phyloP scores from a whole-genome alignment of 2,888 invertebrate species.

The Ormyrus labotus region DNA sequence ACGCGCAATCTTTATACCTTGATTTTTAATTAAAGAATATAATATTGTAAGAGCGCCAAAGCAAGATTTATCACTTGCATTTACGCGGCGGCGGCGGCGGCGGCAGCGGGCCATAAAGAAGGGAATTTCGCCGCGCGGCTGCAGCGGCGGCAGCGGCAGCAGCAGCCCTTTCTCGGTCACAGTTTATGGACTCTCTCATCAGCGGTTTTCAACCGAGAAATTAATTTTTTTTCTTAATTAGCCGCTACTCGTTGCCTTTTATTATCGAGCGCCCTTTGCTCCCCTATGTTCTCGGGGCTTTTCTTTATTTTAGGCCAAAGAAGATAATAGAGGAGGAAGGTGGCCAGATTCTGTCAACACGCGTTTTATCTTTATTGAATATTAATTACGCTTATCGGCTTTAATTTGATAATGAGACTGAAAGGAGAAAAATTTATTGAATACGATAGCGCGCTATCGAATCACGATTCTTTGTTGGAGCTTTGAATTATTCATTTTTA shows the following conservation, averaged over 20 bases:
- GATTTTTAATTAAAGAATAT: constrained; percentile 71
- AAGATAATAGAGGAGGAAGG: background rate
- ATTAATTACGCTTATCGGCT: constrained; percentile 53
- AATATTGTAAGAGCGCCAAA: constrained; percentile 66
- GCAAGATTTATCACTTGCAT: constrained; percentile 65
- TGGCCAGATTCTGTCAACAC: constrained; percentile 45
- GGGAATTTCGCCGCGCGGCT: constrained; percentile 35
- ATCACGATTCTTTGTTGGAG: constrained; percentile 20
- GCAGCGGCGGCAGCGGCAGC: constrained; percentile 6
- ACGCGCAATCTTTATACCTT: constrained; percentile 64
- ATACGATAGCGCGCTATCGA: constrained; percentile 21
- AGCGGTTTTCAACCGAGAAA: constrained; percentile 50
- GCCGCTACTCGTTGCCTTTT: constrained; percentile 28
- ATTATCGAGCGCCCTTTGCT: constrained; percentile 15
- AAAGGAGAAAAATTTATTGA: constrained; percentile 45
- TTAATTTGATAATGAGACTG: constrained; percentile 32
- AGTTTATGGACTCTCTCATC: constrained; percentile 26
- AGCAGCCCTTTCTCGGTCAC: constrained; percentile 33
- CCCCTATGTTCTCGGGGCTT: background rate
- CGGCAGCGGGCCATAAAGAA: constrained; percentile 45
- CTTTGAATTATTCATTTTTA: constrained; percentile 23
- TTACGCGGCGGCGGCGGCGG: constrained; percentile 51
- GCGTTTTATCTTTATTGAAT: constrained; percentile 50
- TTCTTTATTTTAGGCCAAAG: background rate
- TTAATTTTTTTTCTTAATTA: constrained; percentile 50